Evolutionary conservation across 1,140 invertebrate species (phyloP), one percentile per base, ranked within the genome.

Genomic region (Aphaenogaster ashmeadi): DNA sequence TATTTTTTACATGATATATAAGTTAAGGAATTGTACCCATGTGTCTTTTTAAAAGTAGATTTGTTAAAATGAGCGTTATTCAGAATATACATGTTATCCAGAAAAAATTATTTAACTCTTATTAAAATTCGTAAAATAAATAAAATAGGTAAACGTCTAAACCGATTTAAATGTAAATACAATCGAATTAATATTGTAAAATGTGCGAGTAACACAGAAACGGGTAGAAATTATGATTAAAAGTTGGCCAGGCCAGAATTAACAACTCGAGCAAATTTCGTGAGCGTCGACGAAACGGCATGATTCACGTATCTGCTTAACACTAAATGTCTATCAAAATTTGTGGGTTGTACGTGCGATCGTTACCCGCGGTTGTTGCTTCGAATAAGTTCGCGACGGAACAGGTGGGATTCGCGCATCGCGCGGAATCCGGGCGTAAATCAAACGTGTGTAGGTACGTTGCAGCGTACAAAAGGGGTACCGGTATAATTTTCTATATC

Each of bases 281-380:
- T 54, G 41, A 36, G 44, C 38, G 66, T 0, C n/a, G 13, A 27
- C 18, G 58, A 64, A 89, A 84, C 50, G 54, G 54, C 1, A 18
- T 44, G 47, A 13, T 15, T 2, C 18, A 21, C 8, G 36, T n/a
- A 86, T 78, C 56, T 38, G 27, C 44, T 67, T 83, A 79, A 88
- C 87, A 87, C 86, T 88, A 88, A 91, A 90, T 47, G 87, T 66
- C 60, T 18, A 18, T 62, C 58, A 47, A 58, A 86, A 91, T 91
- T 91, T 91, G 89, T 84, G 50, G 83, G 41, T 44, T 50, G 54
- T 88, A 91, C 90, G 90, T 91, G 89, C 50, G 38, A 69, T 88
- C 62, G 89, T 88, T 88, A 66, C 18, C 7, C 72, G 54, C 21
- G 60, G 33, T 74, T 87, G 87, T 88, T 84, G 87, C 89, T 27